Base-by-base conservation (phyloP, 2,113 vertebrate genomes). In the Rhizomys pruinosus region DNA sequence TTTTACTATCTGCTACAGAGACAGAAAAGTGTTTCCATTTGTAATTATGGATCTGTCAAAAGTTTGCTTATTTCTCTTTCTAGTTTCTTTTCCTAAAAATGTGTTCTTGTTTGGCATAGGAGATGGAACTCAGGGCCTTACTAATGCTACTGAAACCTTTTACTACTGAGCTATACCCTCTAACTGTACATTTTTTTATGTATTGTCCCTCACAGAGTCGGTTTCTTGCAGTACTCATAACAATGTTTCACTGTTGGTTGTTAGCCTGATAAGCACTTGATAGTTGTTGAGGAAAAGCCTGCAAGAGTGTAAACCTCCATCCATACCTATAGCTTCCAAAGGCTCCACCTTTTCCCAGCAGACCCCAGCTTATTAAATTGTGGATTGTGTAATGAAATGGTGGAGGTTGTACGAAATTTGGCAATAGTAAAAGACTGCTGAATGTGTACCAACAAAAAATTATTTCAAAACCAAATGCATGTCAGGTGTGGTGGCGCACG, bases 1-100 rank as follows among this genome's bases (percentile, higher is more conserved):
- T 89, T 89, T 92, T 55, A 73, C 20, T 32, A 52, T 39, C 25
- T 57, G 27, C 77, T 78, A 93, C 59, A 74, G 47, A 86, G 52
- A 61, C 61, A 13, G 52, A 27, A 81, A 61, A 68, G 55, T 61
- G 23, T 82, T 82, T 57, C 61, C 16, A 44, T 69, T n/a, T 82
- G 6, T 76, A 77, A 29, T 66, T 61, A 2, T 85, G 22, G n/a
- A 71, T 37, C 42, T 66, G 64, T 9, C 64, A 32, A 66, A 27
- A 73, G 17, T 61, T 66, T 89, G 16, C 61, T 47, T 39, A 86
- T 89, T 95, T 91, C 15, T 88, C 27, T 39, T 61, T 61, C 22
- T 80, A 34, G 20, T 61, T 61, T 61, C 29, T 78, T 57, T 55
- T 34, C 47, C 55, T 8, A 59, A n/a, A 57, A 39, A 7, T 17